These are phyloP conservation scores for Neria commutata DNA, from an alignment of 2,888 invertebrate species.

Conservation along the genomic window DNA sequence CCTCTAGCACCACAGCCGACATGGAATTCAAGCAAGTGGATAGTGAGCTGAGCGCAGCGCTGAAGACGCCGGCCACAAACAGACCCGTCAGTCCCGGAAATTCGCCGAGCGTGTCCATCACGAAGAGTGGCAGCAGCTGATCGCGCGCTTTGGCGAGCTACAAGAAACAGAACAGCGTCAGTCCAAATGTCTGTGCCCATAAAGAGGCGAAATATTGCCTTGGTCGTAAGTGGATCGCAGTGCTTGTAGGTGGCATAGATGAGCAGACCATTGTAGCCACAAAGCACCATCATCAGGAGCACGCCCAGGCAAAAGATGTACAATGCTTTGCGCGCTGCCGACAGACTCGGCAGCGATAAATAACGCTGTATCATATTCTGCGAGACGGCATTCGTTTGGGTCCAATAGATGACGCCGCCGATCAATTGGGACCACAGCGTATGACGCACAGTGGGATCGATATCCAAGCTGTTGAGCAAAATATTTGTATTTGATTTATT, in stretches of 20 bases:
- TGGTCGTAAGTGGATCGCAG: constrained; percentile 71
- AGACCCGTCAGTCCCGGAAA: constrained; percentile 83
- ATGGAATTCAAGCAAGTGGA: constrained; percentile 80
- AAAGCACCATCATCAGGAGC: constrained; percentile 63
- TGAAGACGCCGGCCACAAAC: constrained; percentile 89
- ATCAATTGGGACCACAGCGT: constrained; percentile 81
- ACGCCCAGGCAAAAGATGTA: constrained; percentile 67
- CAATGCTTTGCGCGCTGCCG: constrained; percentile 66
- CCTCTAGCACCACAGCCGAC: constrained; percentile 77
- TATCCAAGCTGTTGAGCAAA: constrained; percentile 70
- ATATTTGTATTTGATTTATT: neutral
- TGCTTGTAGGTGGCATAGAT: constrained; percentile 70
- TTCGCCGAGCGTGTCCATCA: constrained; percentile 80
- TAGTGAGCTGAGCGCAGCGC: constrained; percentile 82
- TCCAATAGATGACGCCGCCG: constrained; percentile 80
- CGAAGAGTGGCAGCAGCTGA: constrained; percentile 82
- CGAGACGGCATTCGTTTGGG: constrained; percentile 80
- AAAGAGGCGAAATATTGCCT: constrained; percentile 44
- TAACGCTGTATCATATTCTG: constrained; percentile 90
- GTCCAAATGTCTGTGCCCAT: neutral
- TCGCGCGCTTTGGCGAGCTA: constrained; percentile 75
- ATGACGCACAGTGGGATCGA: constrained; percentile 79
- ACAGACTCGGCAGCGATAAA: constrained; percentile 74
- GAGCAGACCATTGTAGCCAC: constrained; percentile 68
- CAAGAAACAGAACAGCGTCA: no score